Base-by-base conservation (phyloP, 1,140 invertebrate species). In the Lordiphosa stackelbergi region DNA sequence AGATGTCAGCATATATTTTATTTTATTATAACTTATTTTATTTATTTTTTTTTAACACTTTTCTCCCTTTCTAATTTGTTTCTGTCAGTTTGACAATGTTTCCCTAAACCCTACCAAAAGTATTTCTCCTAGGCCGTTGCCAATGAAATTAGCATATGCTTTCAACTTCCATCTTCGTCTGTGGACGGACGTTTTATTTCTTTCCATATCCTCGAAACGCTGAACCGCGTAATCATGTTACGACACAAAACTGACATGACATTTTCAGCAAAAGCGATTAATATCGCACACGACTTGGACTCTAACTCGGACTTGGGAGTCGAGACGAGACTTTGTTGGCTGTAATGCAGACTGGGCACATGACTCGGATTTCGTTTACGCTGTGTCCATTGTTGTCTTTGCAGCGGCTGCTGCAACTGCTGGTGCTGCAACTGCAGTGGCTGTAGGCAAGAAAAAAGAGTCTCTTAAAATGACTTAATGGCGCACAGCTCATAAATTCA, bases 401-500 rank as follows among this genome's bases (percentile, higher is more conserved):
- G 40, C 16, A 10, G 53, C 31, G 28, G 54, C 36, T 52, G 45
- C 38, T 71, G 53, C 19, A 60, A 55, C 31, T 42, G 66, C 40
- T 19, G 19, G 2, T 19, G 40, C 11, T 40, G 66, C 43, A 31
- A 31, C 28, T 31, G 28, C 28, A 53, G 57, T 45, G 42, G 62
- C 66, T 66, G 66, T 59, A 45, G 75, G 66, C 56, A 12, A 51
- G 48, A 45, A 69, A 79, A 79, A 69, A 71, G 62, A 85, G 66
- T 81, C 75, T 66, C 66, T 75, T 72, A 72, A 85, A 85, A 85
- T 85, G 81, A 85, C 81, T 85, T 85, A 85, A 85, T 85, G 81
- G 83, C 58, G 53, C 73, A 81, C 64, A 83, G 75, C 72, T 85
- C 83, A 85, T 85, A 85, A 85, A 85, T 85, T 85, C 69, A 77